These are phyloP conservation scores for Cenopis cana DNA, from an alignment of 2,888 invertebrate species.

Conservation along the genomic window DNA sequence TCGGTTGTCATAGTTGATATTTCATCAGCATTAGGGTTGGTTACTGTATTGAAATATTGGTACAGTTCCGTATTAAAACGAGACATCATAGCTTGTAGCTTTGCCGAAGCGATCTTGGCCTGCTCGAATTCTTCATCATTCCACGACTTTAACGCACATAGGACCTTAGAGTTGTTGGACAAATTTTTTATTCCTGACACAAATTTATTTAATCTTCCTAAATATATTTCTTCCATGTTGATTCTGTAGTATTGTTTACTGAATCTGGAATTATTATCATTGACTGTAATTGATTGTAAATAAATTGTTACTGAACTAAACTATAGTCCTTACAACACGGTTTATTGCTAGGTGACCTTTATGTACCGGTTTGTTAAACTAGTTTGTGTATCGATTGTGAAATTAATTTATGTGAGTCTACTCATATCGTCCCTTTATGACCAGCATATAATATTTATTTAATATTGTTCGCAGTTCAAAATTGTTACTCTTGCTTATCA, in stretches of 20 bases:
- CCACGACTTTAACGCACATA: not conserved
- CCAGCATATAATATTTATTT: not conserved
- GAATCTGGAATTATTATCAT: not conserved
- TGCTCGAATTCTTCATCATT: not conserved
- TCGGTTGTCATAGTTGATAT: not conserved
- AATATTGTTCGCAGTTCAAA: not conserved
- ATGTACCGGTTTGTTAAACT: not conserved
- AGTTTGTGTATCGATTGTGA: not conserved
- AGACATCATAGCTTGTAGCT: not conserved
- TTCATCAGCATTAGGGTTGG: constrained; percentile 10
- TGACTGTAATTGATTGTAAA: not conserved
- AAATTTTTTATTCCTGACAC: not conserved
- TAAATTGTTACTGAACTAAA: not conserved
- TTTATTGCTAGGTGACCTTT: not conserved
- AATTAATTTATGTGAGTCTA: not conserved
- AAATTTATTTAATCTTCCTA: not conserved
- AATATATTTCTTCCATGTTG: not conserved
- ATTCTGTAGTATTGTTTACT: not conserved
- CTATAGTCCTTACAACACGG: not conserved
- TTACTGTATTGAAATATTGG: constrained; percentile 1
- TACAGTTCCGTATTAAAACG: constrained; percentile 3
- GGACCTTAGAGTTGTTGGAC: not conserved
- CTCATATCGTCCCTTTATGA: not conserved
- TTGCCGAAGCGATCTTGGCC: not conserved
- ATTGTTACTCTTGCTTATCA: not conserved